Base-by-base conservation (phyloP, 2,797 vertebrate genomes). In the Trematomus bernacchii region DNA sequence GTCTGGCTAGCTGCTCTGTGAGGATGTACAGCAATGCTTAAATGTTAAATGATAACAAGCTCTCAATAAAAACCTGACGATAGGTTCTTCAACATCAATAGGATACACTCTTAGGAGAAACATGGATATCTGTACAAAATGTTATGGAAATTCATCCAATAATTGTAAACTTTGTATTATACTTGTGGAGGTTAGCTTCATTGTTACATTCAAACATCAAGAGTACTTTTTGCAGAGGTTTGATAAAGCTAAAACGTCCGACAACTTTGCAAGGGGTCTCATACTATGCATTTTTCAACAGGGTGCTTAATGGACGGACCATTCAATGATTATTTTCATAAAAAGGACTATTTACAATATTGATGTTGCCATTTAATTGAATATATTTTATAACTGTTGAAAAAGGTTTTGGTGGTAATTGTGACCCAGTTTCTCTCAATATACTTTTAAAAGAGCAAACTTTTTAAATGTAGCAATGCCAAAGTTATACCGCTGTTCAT, bases 401-500 rank as follows among this genome's bases (percentile, higher is more conserved):
- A 37, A 37, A 37, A 37, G 33, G 27, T 27, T 27, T 27, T 27
- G 27, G 55, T 76, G 48, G 13, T 11, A 65, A 55, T 48, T 51
- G 21, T 77, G 75, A 77, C 67, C 50, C 1, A 6, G 58, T 73
- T 77, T 78, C 44, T 60, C 16, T 44, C 52, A 37, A 48, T 65
- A 42, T 47, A 48, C 69, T 73, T 63, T 50, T 19, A 12, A n/a
- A 0, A 30, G 52, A 76, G 64, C 15, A 54, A 79, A 76, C 75
- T 75, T 70, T 71, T 80, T 13, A 78, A 73, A 74, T 71, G 62
- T 59, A 76, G 77, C 76, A 65, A 63, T 57, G 67, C 51, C 67
- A 62, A 81, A 84, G 66, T 85, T 58, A 18, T 18, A 65, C 65
- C 21, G 7, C 77, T 65, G 75, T 79, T 88, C 82, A 55, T 86